Percentiles rank a stretch among this genome's conserved stretches.
Evolutionary conservation across 1,140 invertebrate genomes (phyloP).

Genomic region (Neuroterus valhalla): DNA sequence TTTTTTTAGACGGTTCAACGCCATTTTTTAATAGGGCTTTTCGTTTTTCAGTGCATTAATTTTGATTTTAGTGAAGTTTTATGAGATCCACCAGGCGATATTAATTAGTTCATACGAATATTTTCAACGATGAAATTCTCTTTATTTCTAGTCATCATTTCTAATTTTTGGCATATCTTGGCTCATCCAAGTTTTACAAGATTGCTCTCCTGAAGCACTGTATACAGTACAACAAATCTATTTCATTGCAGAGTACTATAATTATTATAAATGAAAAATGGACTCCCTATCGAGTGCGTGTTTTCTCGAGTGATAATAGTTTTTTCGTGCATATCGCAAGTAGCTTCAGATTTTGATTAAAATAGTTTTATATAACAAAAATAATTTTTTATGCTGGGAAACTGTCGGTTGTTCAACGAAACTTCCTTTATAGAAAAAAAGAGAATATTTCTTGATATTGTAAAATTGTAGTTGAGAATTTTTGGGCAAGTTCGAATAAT

Average conservation of each 20-base stretch:
- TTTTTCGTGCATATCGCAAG: not conserved
- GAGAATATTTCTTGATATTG: constrained; percentile 12
- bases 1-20: not conserved
- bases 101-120: too few species aligned
- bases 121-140: too few species aligned
- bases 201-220: too few species aligned
- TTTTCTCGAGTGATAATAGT: constrained; percentile 7
- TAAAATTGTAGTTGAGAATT: constrained; percentile 27
- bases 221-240: constrained; percentile 12
- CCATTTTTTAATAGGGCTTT: too few species aligned
- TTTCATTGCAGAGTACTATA: constrained; percentile 3
- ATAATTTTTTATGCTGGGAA: constrained; percentile 14
- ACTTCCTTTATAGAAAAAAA: not conserved
- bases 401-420: constrained; percentile 6
- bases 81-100: too few species aligned
- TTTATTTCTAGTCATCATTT: too few species aligned
- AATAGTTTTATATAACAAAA: constrained; percentile 26
- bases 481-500: constrained; percentile 13
- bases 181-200: too few species aligned
- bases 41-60: too few species aligned
- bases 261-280: not conserved
- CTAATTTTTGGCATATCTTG: too few species aligned
- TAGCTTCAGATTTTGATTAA: not conserved
- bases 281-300: constrained; percentile 1
- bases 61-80: too few species aligned